Evolutionary conservation across 2,797 vertebrate genomes (phyloP), one percentile per base, ranked within the genome.

Genomic region (Typhlichthys eigenmanni): DNA sequence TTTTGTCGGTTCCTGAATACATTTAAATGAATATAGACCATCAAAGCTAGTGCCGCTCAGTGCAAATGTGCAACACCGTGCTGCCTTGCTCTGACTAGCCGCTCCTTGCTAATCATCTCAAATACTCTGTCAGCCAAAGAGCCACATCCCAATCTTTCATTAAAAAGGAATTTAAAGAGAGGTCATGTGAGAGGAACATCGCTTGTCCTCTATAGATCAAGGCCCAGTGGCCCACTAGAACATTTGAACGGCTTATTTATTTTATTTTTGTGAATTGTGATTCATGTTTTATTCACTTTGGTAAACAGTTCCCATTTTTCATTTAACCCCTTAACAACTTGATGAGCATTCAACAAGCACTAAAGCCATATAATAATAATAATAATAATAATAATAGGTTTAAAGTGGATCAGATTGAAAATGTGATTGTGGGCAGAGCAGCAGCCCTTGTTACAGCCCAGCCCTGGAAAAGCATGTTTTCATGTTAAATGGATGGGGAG

Each of bases 61-160:
- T 38, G 34, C 34, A 38, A 24, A 24, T 24, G 24, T 24, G 24
- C 24, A 38, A 38, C 34, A 38, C 34, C 3, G 7, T 62, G 49
- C 66, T 78, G 70, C 64, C 58, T 80, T 75, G 69, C 68, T 67
- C 78, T 87, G 84, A 79, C 85, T 76, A 69, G 47, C 69, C 74
- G 78, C 72, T 61, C 46, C 60, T 72, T 70, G 67, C 74, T 71
- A 24, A 63, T 87, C 86, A 90, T 92, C 80, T 77, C 75, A 24
- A 77, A 78, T 75, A 78, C 76, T 57, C 68, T 63, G 78, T 81
- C 78, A 87, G 84, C 87, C 89, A 87, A 84, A 75, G 80, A 81
- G 81, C 79, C 74, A 75, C 81, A 84, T 88, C 78, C 74, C 77
- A 88, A 82, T 89, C 87, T 89, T 91, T 89, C 85, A 91, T 92